Conservation (phyloP, 2,113 vertebrate genomes). For the Poeciliopsis occidentalis region DNA sequence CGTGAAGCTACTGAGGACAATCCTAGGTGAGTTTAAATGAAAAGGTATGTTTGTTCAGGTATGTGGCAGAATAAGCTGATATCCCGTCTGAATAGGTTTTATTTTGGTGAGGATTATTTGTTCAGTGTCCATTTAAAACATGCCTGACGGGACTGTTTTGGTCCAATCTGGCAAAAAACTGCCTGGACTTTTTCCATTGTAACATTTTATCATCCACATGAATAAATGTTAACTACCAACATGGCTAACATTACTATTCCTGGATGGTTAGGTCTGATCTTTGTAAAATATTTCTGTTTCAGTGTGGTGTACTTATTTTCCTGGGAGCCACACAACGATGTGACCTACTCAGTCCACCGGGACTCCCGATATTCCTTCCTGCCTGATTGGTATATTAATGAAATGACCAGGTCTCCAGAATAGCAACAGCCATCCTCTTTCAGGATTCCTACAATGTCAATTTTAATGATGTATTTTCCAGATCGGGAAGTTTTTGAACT, state of each 20-base stretch:
- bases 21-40: constrained; percentile 77
- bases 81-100: not conserved
- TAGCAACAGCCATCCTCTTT: not conserved
- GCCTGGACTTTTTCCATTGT: too few species aligned
- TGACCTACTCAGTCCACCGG: constrained; percentile 83
- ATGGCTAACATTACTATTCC: not conserved
- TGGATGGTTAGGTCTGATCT: not conserved
- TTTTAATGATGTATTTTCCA: not conserved
- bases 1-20: constrained; percentile 81
- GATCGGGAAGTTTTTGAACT: not conserved
- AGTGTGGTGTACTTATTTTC: constrained; percentile 87
- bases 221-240: too few species aligned
- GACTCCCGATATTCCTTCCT: constrained; percentile 82
- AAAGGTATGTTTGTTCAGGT: not conserved
- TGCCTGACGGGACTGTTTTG: too few species aligned
- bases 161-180: too few species aligned
- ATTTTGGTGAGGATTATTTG: too few species aligned
- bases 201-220: too few species aligned
- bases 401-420: constrained; percentile 54
- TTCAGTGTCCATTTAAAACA: too few species aligned
- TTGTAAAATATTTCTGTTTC: constrained; percentile 19
- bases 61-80: not conserved
- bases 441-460: not conserved
- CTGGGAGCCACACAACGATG: constrained; percentile 84
- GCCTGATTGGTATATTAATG: constrained; percentile 84